A percentile compares a stretch with the other conserved stretches of the same genome.
Conservation (phyloP, 2,888 invertebrate species). For the Caenorhabditis sp. region DNA sequence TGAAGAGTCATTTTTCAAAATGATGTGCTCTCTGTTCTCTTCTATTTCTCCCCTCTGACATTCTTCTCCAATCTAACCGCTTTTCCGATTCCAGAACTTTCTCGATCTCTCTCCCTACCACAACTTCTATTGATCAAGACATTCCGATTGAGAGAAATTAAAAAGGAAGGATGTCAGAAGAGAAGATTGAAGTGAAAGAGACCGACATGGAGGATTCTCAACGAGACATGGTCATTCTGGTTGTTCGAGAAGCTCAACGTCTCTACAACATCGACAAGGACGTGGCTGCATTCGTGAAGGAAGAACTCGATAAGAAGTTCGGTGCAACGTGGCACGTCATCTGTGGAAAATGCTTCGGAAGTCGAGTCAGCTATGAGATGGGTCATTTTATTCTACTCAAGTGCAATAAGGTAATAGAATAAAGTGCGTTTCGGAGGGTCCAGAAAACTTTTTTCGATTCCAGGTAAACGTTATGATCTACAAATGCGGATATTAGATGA, state of each 20-base stretch:
- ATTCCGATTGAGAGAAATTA: constrained; percentile 17
- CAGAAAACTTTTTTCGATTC: constrained; percentile 9
- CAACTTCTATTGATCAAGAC: neutral
- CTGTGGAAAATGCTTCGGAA: constrained; percentile 73
- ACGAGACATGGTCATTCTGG: constrained; percentile 58
- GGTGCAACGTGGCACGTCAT: constrained; percentile 75
- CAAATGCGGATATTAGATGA: constrained; percentile 72
- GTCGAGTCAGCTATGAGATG: constrained; percentile 73
- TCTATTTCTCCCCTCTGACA: constrained; percentile 5
- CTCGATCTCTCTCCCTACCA: constrained; percentile 8
- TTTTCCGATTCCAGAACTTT: constrained; percentile 5
- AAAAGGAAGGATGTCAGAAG: constrained; percentile 51
- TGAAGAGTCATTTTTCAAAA: constrained; percentile 10
- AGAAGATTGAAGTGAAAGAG: constrained; percentile 71
- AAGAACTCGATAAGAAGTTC: constrained; percentile 72
- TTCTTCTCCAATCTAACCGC: neutral
- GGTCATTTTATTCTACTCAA: constrained; percentile 74
- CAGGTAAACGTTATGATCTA: constrained; percentile 75
- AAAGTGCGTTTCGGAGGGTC: neutral
- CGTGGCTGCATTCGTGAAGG: constrained; percentile 73
- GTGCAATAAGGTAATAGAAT: constrained; percentile 64
- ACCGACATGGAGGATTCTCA: constrained; percentile 73
- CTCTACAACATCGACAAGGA: constrained; percentile 75
- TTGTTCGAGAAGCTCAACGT: constrained; percentile 70
- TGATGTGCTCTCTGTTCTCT: constrained; percentile 4